Base-by-base conservation (phyloP, 1,140 invertebrate genomes). In the Odontomachus brunneus region DNA sequence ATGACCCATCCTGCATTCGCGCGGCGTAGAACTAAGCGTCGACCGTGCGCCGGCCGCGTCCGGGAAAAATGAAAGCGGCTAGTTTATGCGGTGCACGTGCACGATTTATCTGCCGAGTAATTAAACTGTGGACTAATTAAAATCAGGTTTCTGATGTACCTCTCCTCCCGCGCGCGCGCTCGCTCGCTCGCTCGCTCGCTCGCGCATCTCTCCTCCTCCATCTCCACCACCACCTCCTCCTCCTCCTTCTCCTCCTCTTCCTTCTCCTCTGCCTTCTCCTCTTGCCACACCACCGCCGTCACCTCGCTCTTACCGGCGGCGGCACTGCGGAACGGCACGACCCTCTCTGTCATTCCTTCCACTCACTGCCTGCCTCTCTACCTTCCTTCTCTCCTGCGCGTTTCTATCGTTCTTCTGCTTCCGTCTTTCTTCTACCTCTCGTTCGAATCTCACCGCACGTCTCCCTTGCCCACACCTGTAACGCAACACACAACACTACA, bases 101-200 rank as follows among this genome's bases (percentile, higher is more conserved):
- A 93, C 93, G 92, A 94, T 94, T 94, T 94, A 94, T 94, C 93
- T 93, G 93, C 92, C 92, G 92, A 94, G 93, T 94, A 94, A 94
- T 94, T 94, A 94, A 94, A 94, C 93, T 94, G 93, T 93, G 93
- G 93, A 94, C 93, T 94, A 94, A 94, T 94, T 94, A 94, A 94
- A 94, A 94, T 94, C 93, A 94, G 93, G 93, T 94, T 94, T 94
- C 93, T 93, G 93, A 94, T 94, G 93, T 94, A 92, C 92, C 91
- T 89, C 90, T 89, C 82, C 85, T 87, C 62, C 84, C 84, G 38
- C 74, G 81, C 82, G 62, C 57, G 38, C 74, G 81, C 82, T 63
- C 57, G 57, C 84, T 72, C 80, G 19, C 74, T 83, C 82, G 62
- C 57, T 62, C 66, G 66, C 75, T 38, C 67, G 57, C 84, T 72